phyloP scores from a whole-genome alignment of 1,140 invertebrate genomes.

The Euura saliciscinereae region DNA sequence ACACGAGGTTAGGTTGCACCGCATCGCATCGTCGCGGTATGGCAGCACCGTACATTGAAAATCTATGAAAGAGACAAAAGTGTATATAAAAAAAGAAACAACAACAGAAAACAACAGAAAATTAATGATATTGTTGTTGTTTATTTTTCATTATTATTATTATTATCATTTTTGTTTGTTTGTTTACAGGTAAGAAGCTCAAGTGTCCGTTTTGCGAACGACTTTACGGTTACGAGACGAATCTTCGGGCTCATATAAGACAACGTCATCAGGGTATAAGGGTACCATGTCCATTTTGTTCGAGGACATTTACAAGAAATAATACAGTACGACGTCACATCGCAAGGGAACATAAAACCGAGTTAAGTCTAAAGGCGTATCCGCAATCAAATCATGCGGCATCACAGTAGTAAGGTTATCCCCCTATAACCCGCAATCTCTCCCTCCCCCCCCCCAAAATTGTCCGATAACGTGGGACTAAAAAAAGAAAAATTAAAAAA shows the following conservation, averaged over 20 bases:
- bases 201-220: constrained; percentile 92
- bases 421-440: no score
- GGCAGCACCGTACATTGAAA: no score
- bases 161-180: constrained; percentile 6
- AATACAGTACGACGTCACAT: constrained; percentile 89
- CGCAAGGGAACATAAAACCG: constrained; percentile 83
- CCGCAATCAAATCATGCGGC: constrained; percentile 63
- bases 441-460: background rate
- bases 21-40: no score
- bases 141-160: no score
- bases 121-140: no score
- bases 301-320: constrained; percentile 89
- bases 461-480: background rate
- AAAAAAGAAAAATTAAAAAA: constrained; percentile 26
- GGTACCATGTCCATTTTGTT: constrained; percentile 85
- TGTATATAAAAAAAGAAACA: no score
- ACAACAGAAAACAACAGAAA: no score
- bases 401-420: constrained; percentile 30
- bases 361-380: constrained; percentile 71
- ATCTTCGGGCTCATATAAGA: constrained; percentile 86
- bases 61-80: no score
- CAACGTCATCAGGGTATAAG: constrained; percentile 89
- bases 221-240: constrained; percentile 92
- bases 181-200: constrained; percentile 79
- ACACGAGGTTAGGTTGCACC: no score